These are phyloP conservation scores for Etheostoma spectabile DNA, from an alignment of 2,113 vertebrate genomes.

Conservation along the genomic window DNA sequence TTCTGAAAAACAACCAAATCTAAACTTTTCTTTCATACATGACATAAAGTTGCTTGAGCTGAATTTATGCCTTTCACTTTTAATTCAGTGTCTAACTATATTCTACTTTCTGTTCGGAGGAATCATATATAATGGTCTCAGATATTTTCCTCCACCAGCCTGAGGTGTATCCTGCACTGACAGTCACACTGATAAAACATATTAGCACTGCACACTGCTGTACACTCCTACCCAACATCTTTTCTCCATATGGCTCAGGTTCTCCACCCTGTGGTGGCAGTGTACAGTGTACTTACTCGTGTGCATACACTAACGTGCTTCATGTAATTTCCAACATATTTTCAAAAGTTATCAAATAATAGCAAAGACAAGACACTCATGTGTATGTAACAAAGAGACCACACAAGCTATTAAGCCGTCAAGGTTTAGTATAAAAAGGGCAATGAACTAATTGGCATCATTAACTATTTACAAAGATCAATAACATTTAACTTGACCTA, in stretches of 20 bases:
- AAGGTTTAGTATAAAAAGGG: constrained; percentile 34
- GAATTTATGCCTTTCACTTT: neutral
- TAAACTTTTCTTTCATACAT: neutral
- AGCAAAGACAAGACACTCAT: neutral
- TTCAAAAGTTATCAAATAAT: neutral
- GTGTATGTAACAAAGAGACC: neutral
- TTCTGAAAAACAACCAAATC: neutral
- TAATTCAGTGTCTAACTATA: too few relatives aligned
- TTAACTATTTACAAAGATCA: constrained; percentile 45
- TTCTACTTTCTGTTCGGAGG: neutral
- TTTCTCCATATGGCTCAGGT: constrained; percentile 8
- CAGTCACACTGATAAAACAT: neutral
- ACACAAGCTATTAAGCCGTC: constrained; percentile 5
- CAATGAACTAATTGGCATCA: neutral
- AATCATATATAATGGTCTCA: neutral
- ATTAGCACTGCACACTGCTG: neutral
- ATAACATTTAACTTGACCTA: neutral
- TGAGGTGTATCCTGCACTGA: neutral
- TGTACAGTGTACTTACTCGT: neutral
- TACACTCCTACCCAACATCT: neutral
- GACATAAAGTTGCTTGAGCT: neutral
- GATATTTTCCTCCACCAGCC: neutral
- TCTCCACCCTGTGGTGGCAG: constrained; percentile 55
- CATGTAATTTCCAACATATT: too few relatives aligned
- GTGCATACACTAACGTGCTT: neutral